Percentiles rank a stretch among this genome's conserved stretches.
phyloP scores from a whole-genome alignment of 1,140 invertebrate species.

The Ruditapes philippinarum region DNA sequence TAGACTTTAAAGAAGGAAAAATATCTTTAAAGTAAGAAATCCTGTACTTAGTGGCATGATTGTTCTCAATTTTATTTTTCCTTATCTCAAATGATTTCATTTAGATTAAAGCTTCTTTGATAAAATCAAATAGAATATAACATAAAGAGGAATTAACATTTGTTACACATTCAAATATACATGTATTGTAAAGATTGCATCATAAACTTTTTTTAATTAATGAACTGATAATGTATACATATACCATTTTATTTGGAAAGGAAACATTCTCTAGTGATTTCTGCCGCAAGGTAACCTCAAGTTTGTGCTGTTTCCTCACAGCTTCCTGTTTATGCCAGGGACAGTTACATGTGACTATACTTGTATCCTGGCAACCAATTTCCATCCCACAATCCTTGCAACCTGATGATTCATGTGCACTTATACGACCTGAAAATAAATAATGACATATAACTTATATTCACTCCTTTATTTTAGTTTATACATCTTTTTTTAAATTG shows the following conservation, averaged over 20 bases:
- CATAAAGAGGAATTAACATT: too few relatives aligned
- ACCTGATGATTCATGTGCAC: not conserved
- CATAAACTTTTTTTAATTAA: not conserved
- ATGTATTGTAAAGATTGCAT: not conserved
- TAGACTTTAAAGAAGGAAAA: too few relatives aligned
- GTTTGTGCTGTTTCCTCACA: constrained; percentile 7
- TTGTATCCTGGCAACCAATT: not conserved
- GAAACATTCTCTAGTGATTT: constrained; percentile 1
- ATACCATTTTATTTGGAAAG: constrained; percentile 20
- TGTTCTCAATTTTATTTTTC: too few relatives aligned
- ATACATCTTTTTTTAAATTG: too few relatives aligned
- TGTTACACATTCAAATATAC: too few relatives aligned
- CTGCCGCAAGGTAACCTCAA: not conserved
- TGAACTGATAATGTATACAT: not conserved
- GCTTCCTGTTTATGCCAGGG: not conserved
- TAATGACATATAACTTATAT: too few relatives aligned
- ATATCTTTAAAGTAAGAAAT: too few relatives aligned
- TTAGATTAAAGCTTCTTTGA: not conserved
- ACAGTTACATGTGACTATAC: not conserved
- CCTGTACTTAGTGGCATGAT: too few relatives aligned
- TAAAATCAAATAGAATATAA: not conserved
- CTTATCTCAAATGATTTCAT: too few relatives aligned
- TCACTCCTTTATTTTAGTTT: too few relatives aligned
- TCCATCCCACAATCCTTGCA: not conserved
- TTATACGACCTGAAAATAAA: constrained; percentile 26